These are phyloP conservation scores for Pachycephus smyrnensis DNA, from an alignment of 2,888 invertebrate species.

Conservation along the genomic window DNA sequence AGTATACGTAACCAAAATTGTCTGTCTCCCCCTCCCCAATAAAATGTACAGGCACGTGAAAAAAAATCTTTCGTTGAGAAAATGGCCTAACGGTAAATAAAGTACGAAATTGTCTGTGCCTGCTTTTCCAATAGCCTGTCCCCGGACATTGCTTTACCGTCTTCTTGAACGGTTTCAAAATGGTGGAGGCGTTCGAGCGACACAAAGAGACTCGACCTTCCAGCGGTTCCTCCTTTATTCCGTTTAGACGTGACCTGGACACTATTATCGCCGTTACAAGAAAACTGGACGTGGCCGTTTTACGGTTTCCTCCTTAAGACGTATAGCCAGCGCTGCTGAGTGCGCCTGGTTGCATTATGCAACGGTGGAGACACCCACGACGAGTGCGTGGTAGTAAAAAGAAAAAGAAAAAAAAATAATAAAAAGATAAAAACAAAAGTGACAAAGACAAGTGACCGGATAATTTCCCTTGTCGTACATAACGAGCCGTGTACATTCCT, in stretches of 20 bases:
- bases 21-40: too few relatives aligned
- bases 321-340: neutral
- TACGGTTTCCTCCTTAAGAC: slow-evolving; percentile 1
- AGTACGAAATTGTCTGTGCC: neutral
- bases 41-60: neutral
- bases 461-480: neutral
- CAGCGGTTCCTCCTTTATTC: neutral
- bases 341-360: neutral
- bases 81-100: neutral
- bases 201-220: slow-evolving; percentile 2
- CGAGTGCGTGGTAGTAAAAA: neutral
- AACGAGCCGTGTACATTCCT: neutral
- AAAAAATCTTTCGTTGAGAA: neutral
- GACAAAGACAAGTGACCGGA: neutral
- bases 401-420: too few relatives aligned
- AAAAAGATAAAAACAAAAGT: neutral
- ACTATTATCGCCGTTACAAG: neutral
- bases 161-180: neutral
- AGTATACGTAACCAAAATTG: neutral
- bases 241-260: neutral
- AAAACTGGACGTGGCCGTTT: neutral
- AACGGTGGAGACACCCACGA: neutral
- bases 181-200: neutral
- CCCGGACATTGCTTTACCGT: neutral
- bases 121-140: neutral